Conservation (phyloP, 37 sponge, comb jelly and placozoan species). For the Chondrilla cf. caribensis region DNA sequence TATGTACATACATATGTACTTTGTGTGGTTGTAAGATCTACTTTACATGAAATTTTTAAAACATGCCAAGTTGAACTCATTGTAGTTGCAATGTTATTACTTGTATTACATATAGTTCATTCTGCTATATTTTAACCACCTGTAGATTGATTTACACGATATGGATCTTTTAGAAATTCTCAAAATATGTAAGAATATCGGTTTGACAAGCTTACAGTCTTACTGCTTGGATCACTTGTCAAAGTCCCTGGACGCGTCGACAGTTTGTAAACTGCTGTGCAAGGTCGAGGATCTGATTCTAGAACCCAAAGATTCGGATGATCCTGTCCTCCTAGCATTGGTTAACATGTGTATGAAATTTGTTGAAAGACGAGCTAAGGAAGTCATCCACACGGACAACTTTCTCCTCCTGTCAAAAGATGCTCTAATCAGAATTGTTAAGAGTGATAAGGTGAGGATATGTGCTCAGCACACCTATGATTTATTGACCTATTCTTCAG, state of each 20-base stretch:
- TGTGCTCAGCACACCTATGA: too few relatives aligned
- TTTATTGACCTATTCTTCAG: too few relatives aligned
- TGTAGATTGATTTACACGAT: conserved; percentile 4
- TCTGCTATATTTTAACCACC: too few relatives aligned
- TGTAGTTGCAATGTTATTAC: too few relatives aligned
- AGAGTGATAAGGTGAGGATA: conserved; percentile 41
- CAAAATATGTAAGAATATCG: conserved; percentile 29
- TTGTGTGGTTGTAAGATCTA: too few relatives aligned
- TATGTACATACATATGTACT: too few relatives aligned
- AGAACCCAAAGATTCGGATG: neutral
- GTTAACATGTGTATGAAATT: conserved; percentile 49
- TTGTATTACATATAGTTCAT: too few relatives aligned
- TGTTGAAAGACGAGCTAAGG: conserved; percentile 35
- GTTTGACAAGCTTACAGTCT: conserved; percentile 36
- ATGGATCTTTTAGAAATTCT: conserved; percentile 6
- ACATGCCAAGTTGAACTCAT: too few relatives aligned
- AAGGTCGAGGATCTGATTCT: neutral
- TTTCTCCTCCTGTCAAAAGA: conserved; percentile 50
- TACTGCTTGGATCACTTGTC: conserved; percentile 33
- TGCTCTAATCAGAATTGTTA: conserved; percentile 38
- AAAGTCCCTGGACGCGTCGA: conserved; percentile 23
- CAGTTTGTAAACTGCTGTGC: conserved; percentile 34
- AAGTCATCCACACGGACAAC: conserved; percentile 41
- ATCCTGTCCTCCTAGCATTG: conserved; percentile 15
- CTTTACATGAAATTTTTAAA: too few relatives aligned